phyloP scores from a whole-genome alignment of 2,888 invertebrate species.

The Plemyria rubiginata region DNA sequence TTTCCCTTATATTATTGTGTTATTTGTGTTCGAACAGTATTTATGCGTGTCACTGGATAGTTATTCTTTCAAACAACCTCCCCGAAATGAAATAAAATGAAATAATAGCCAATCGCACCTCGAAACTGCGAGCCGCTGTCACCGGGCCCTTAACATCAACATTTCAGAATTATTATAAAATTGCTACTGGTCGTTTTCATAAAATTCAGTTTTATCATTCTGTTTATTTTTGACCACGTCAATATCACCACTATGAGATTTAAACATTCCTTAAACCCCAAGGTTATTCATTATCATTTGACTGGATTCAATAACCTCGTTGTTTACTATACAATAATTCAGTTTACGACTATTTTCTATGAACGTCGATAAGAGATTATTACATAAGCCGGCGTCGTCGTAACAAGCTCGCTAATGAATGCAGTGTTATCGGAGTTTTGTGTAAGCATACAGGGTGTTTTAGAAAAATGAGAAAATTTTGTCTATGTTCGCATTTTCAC shows the following conservation, averaged over 20 bases:
- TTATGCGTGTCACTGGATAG: no score
- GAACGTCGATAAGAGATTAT: constrained; percentile 30
- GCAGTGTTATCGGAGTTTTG: constrained; percentile 9
- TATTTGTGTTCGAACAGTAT: no score
- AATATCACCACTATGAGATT: constrained; percentile 2
- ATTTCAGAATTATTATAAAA: neutral
- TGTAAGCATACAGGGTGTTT: neutral
- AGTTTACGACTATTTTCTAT: constrained; percentile 38
- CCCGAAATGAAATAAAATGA: no score
- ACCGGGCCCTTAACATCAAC: no score
- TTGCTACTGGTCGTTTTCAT: neutral
- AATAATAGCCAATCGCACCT: no score
- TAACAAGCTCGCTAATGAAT: constrained; percentile 15
- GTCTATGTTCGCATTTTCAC: no score
- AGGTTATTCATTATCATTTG: constrained; percentile 38
- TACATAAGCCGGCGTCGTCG: constrained; percentile 31
- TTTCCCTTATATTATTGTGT: no score
- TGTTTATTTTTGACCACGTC: constrained; percentile 1
- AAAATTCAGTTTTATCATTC: neutral
- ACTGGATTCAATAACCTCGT: constrained; percentile 41
- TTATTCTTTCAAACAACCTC: no score
- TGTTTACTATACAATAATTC: constrained; percentile 31
- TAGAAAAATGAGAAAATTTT: neutral
- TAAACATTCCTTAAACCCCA: constrained; percentile 20
- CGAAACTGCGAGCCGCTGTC: no score